Conservation (phyloP, 1,140 invertebrate genomes). For the Pseudomyrmex cubaensis region DNA sequence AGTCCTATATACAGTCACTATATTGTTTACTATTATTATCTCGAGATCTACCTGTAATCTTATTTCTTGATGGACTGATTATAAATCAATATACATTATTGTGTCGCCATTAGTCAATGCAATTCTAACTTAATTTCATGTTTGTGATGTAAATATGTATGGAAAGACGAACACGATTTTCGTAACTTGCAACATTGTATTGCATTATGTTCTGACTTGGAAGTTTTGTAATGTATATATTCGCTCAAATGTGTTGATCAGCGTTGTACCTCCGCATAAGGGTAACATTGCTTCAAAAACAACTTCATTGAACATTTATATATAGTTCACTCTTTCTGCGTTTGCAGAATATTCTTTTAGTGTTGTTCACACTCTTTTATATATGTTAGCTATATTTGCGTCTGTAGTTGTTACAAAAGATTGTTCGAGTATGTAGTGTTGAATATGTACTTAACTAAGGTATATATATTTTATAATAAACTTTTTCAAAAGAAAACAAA, state of each 20-base stretch:
- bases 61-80: slow-evolving; percentile 53
- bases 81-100: slow-evolving; percentile 24
- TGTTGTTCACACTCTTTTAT: slow-evolving; percentile 40
- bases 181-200: neutral
- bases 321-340: neutral
- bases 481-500: slow-evolving; percentile 61
- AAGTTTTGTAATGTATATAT: slow-evolving; percentile 53
- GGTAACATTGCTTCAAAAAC: slow-evolving; percentile 21
- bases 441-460: slow-evolving; percentile 80
- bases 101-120: neutral
- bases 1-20: slow-evolving; percentile 53
- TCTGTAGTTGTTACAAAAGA: slow-evolving; percentile 70
- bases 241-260: slow-evolving; percentile 42
- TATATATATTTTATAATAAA: slow-evolving; percentile 82
- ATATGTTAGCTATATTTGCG: slow-evolving; percentile 58
- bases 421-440: slow-evolving; percentile 76
- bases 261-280: slow-evolving; percentile 16
- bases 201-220: neutral
- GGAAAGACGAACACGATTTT: slow-evolving; percentile 21
- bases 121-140: slow-evolving; percentile 61
- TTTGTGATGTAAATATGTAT: slow-evolving; percentile 71
- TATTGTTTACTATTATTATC: slow-evolving; percentile 42
- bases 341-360: slow-evolving; percentile 44
- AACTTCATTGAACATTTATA: neutral
- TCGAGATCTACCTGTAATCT: slow-evolving; percentile 36